Percentiles rank a stretch among this genome's conserved stretches.
Evolutionary conservation across 1,140 invertebrate genomes (phyloP).

Genomic region (Hormaphis cornu): DNA sequence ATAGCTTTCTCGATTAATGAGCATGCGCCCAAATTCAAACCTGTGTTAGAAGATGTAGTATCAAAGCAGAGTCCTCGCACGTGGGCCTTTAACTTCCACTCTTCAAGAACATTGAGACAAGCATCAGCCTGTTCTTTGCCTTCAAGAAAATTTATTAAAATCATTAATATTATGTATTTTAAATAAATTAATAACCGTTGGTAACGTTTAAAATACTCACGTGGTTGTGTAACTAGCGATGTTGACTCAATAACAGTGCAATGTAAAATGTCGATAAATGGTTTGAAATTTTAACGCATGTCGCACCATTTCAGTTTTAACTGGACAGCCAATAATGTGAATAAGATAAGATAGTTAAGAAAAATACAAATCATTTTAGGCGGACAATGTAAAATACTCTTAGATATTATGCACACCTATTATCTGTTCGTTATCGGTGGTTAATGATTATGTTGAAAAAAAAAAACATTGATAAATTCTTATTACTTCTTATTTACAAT

Average conservation of each 20-base stretch:
- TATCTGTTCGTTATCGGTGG: neutral
- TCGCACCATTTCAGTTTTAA: no score
- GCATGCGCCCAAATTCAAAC: conserved; percentile 36
- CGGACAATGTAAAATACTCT: neutral
- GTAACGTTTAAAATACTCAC: no score
- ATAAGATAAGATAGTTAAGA: neutral
- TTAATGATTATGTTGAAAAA: neutral
- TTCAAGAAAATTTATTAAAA: no score
- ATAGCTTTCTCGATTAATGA: conserved; percentile 26
- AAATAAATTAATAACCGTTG: no score
- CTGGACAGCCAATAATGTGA: neutral
- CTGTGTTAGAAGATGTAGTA: conserved; percentile 41
- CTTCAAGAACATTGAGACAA: neutral
- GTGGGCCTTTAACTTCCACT: conserved; percentile 6
- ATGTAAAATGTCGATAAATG: no score
- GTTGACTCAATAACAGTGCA: no score
- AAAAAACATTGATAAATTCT: neutral
- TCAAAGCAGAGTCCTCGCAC: conserved; percentile 39
- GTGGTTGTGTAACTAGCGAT: no score
- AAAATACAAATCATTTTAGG: neutral
- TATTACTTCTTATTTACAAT: neutral
- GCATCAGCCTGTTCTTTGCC: neutral
- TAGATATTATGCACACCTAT: no score
- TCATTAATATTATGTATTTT: no score
- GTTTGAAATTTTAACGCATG: no score